Base-by-base conservation (phyloP, 2,888 invertebrate species). In the Tenthredo livida region DNA sequence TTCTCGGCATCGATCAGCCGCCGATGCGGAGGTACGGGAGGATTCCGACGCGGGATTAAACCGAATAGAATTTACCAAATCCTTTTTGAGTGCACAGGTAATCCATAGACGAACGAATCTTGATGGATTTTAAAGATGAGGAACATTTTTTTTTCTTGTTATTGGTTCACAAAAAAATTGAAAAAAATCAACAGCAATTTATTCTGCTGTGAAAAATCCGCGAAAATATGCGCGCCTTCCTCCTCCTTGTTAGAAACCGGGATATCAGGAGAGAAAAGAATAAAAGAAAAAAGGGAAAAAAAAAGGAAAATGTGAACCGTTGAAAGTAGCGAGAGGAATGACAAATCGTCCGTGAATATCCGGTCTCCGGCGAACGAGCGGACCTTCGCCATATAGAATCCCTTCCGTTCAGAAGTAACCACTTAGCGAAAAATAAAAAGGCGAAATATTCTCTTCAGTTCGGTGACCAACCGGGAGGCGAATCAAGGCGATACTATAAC, bases 391-490 rank as follows among this genome's bases (percentile, higher is more conserved):
- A 21, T 43, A 40, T 5, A 61, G 80, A 10, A 58, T 61, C 47
- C 40, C 77, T 77, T 77, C 77, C 77, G 77, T 77, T 77, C 33
- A 54, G 50, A 29, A 50, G 50, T 33, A 85, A 85, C 65, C 78
- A 85, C 65, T 85, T 80, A 85, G 80, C 47, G 47, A 10, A 80
- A 82, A 70, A 85, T 82, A 85, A 85, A 85, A 85, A 78, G 50
- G 50, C 47, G n/a, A 54, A 85, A 85, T 85, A 83, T 82, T 82
- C 61, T n/a, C 17, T 83, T 29, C 70, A 47, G 65, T 70, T 43
- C 61, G 6, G 58, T 47, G 67, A 83, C 67, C 43, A 67, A n/a
- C 67, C n/a, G 50, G 29, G 25, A 61, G 4, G 10, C 61, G 61
- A 61, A 61, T 7, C 54, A 1, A 54, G 54, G 6, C 43, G 50